phyloP scores from a whole-genome alignment of 2,797 vertebrate genomes.

The Amphiprion clarkii region DNA sequence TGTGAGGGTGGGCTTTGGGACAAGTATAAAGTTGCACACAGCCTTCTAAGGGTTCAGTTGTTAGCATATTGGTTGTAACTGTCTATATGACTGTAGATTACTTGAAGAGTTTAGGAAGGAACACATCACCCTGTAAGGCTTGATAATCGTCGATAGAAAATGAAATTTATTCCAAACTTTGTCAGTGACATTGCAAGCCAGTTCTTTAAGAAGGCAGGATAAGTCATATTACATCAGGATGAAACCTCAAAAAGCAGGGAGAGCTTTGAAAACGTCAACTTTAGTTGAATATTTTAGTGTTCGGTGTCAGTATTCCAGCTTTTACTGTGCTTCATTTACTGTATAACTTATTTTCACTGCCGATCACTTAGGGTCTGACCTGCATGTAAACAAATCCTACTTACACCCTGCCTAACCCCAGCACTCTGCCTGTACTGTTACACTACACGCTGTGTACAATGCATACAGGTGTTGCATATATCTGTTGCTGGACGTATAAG shows the following conservation, averaged over 20 bases:
- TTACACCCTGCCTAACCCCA: conserved; percentile 77
- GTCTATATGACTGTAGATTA: neutral
- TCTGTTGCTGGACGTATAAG: conserved; percentile 25
- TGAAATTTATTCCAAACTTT: neutral
- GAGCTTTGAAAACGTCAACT: neutral
- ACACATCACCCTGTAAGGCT: neutral
- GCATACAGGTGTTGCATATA: conserved; percentile 57
- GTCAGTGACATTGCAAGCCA: neutral
- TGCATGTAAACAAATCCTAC: conserved; percentile 75
- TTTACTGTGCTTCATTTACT: conserved; percentile 51
- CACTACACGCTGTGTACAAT: conserved; percentile 52
- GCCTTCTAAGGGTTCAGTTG: conserved; percentile 80
- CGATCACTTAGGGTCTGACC: conserved; percentile 56
- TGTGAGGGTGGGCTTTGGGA: conserved; percentile 41
- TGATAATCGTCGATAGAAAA: neutral
- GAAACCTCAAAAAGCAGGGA: neutral
- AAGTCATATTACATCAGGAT: neutral
- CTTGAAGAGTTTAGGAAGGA: neutral
- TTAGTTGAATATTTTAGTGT: conserved; percentile 10
- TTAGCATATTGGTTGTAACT: neutral
- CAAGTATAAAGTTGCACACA: conserved; percentile 70
- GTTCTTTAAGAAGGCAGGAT: neutral
- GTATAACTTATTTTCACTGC: conserved; percentile 53
- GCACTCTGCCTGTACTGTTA: conserved; percentile 53
- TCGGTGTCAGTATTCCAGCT: conserved; percentile 25